phyloP scores from a whole-genome alignment of 2,888 invertebrate species.

The Leptinotarsa juncta region DNA sequence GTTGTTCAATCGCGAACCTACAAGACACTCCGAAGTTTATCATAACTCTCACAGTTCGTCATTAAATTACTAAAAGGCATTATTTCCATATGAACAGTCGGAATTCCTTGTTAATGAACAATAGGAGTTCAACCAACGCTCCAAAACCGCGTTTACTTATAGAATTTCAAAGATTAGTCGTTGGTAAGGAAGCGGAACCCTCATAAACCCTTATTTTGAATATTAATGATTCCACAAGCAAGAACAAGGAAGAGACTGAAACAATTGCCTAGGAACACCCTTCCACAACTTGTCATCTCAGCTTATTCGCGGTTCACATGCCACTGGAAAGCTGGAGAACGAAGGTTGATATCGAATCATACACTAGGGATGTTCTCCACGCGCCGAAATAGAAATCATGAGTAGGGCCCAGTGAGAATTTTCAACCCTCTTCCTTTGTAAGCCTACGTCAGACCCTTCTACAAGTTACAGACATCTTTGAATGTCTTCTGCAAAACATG shows the following conservation, averaged over 20 bases:
- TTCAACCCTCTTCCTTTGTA: neutral
- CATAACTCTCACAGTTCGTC: too few relatives aligned
- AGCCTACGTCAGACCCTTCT: too few relatives aligned
- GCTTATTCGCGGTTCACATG: neutral
- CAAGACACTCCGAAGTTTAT: too few relatives aligned
- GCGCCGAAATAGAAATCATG: neutral
- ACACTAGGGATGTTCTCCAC: neutral
- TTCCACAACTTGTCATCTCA: neutral
- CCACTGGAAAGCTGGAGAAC: neutral
- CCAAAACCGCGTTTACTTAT: neutral
- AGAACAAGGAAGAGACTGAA: slow-evolving; percentile 1
- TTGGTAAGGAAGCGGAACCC: neutral
- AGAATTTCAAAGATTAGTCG: neutral
- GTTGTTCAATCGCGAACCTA: too few relatives aligned
- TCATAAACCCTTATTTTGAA: neutral
- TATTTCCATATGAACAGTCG: too few relatives aligned
- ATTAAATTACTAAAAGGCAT: too few relatives aligned
- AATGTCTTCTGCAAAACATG: too few relatives aligned
- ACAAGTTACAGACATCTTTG: too few relatives aligned
- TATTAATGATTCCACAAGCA: neutral
- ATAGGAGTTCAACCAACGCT: neutral
- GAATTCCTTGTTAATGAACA: neutral
- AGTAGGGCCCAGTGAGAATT: neutral
- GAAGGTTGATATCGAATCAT: neutral
- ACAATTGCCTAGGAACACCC: neutral